Conservation (phyloP, 2,888 invertebrate species). For the Chloroclystis v-ata region DNA sequence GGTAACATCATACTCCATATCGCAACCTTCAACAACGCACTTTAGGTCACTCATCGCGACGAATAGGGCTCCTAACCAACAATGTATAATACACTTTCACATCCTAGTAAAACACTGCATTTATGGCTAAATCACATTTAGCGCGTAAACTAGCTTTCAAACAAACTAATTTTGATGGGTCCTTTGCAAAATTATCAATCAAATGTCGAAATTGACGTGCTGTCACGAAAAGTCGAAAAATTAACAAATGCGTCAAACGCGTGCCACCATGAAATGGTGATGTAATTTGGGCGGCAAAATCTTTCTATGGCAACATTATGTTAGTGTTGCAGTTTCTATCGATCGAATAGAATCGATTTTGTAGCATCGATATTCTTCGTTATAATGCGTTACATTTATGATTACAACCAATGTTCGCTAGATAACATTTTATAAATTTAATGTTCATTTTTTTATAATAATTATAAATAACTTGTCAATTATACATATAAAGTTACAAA, state of each 20-base stretch:
- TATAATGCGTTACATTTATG: too few species aligned
- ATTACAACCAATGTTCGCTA: too few species aligned
- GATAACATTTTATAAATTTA: too few species aligned
- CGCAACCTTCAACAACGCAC: constrained; percentile 74
- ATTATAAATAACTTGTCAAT: too few species aligned
- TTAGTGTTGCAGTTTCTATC: background rate
- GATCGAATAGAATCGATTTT: background rate
- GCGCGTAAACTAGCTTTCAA: constrained; percentile 76
- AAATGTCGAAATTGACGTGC: constrained; percentile 78
- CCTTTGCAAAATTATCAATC: constrained; percentile 77
- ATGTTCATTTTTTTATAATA: too few species aligned
- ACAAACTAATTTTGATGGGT: constrained; percentile 76
- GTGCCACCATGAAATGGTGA: constrained; percentile 72
- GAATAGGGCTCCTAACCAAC: constrained; percentile 49
- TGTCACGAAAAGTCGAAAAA: constrained; percentile 77
- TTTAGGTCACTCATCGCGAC: constrained; percentile 65
- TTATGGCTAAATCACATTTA: constrained; percentile 66
- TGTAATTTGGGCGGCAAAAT: constrained; percentile 57
- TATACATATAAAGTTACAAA: too few species aligned
- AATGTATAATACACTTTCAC: constrained; percentile 62
- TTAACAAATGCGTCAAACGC: constrained; percentile 67
- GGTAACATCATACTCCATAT: constrained; percentile 72
- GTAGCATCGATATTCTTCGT: background rate
- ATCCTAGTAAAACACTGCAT: constrained; percentile 53
- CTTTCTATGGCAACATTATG: constrained; percentile 52